Percentiles rank a stretch among this genome's conserved stretches.
Conservation (phyloP, 2,888 invertebrate species). For the Ochropleura plecta region DNA sequence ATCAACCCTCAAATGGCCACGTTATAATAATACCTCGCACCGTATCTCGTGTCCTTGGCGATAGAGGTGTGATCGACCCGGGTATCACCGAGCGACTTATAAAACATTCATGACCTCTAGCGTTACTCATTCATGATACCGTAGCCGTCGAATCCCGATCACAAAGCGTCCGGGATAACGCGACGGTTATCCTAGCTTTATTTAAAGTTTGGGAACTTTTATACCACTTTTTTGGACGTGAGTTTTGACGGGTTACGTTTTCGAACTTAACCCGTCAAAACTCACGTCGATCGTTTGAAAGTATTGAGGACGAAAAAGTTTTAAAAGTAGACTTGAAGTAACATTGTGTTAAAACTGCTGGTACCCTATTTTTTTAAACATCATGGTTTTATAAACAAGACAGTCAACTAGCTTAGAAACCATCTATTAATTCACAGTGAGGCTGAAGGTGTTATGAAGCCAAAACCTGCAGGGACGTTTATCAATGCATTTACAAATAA, state of each 20-base stretch:
- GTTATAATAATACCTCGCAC: constrained; percentile 54
- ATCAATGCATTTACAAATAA: too few species aligned
- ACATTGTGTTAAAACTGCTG: neutral
- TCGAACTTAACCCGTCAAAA: too few species aligned
- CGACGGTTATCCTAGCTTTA: constrained; percentile 64
- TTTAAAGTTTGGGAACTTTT: constrained; percentile 59
- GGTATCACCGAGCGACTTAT: constrained; percentile 80
- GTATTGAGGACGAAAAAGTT: constrained; percentile 20
- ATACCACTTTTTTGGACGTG: constrained; percentile 47
- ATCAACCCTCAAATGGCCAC: constrained; percentile 31
- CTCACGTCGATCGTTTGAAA: constrained; percentile 24
- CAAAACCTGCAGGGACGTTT: too few species aligned
- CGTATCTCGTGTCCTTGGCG: constrained; percentile 61
- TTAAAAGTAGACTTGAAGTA: constrained; percentile 13
- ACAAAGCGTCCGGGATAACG: constrained; percentile 70
- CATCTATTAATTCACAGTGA: too few species aligned
- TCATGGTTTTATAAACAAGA: too few species aligned
- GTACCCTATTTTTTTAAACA: neutral
- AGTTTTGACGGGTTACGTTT: constrained; percentile 49
- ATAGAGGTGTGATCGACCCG: constrained; percentile 76
- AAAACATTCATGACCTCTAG: constrained; percentile 85
- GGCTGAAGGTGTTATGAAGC: too few species aligned
- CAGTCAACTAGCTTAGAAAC: too few species aligned
- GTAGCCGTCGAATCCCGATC: constrained; percentile 72
- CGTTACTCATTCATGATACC: constrained; percentile 86